These are phyloP conservation scores for Agrotis segetum DNA, from an alignment of 2,888 invertebrate species.

Conservation along the genomic window DNA sequence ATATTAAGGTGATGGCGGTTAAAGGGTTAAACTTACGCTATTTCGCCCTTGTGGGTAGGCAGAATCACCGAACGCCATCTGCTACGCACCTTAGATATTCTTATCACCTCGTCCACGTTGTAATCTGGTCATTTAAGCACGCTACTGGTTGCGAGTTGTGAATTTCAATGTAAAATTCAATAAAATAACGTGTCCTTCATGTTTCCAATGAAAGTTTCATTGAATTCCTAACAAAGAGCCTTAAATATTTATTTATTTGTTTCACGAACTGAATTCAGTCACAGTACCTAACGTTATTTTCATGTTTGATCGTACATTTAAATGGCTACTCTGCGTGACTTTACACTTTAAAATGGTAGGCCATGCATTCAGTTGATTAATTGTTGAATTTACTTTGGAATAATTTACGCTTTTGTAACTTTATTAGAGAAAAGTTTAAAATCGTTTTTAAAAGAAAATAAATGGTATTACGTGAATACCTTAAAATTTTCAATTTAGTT, in stretches of 20 bases:
- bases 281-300: conserved; percentile 48
- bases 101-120: no score
- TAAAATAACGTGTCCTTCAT: conserved; percentile 8
- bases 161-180: conserved; percentile 31
- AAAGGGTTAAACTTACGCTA: no score
- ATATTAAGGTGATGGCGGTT: no score
- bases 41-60: no score
- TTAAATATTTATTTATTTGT: conserved; percentile 35
- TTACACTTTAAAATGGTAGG: conserved; percentile 64
- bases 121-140: no score
- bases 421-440: conserved; percentile 27
- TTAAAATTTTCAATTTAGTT: conserved; percentile 20
- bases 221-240: conserved; percentile 23
- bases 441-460: conserved; percentile 19
- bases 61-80: no score
- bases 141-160: no score
- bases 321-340: conserved; percentile 73
- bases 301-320: conserved; percentile 69
- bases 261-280: conserved; percentile 50
- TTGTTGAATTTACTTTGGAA: conserved; percentile 79
- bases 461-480: conserved; percentile 9
- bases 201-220: conserved; percentile 27
- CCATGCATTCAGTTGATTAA: conserved; percentile 81
- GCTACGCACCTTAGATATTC: no score
- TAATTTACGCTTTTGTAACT: conserved; percentile 48